Conservation (phyloP, 2,888 invertebrate species). For the Phoronis australis region DNA sequence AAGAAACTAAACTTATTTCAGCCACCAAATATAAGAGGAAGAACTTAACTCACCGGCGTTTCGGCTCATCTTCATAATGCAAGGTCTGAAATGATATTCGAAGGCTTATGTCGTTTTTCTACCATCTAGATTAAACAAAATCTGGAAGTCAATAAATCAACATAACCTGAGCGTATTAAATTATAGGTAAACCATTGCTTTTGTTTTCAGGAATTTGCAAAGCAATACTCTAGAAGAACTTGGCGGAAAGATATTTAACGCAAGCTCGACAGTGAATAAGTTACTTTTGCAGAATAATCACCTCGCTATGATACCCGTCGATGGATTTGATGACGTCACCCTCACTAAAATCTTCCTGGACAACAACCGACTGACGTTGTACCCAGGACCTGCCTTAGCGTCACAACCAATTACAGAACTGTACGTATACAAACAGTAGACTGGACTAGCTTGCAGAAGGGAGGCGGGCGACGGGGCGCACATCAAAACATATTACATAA, state of each 20-base stretch:
- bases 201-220: conserved; percentile 7
- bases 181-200: too few species aligned
- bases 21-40: too few species aligned
- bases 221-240: conserved; percentile 9
- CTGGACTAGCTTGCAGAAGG: not conserved
- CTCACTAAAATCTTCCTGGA: conserved; percentile 14
- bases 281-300: conserved; percentile 19
- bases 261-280: conserved; percentile 6
- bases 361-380: conserved; percentile 18
- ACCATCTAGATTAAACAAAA: too few species aligned
- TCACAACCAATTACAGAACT: conserved; percentile 16
- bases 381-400: conserved; percentile 17
- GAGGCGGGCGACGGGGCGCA: too few species aligned
- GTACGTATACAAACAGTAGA: conserved; percentile 12
- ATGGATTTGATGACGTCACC: conserved; percentile 20
- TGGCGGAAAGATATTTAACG: conserved; percentile 12
- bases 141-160: too few species aligned
- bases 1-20: too few species aligned
- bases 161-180: too few species aligned
- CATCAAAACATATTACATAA: too few species aligned
- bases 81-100: too few species aligned
- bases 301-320: conserved; percentile 14
- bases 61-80: too few species aligned
- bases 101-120: too few species aligned
- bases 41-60: too few species aligned